Conservation (phyloP, 2,888 invertebrate genomes). For the Pimpla rufipes region DNA sequence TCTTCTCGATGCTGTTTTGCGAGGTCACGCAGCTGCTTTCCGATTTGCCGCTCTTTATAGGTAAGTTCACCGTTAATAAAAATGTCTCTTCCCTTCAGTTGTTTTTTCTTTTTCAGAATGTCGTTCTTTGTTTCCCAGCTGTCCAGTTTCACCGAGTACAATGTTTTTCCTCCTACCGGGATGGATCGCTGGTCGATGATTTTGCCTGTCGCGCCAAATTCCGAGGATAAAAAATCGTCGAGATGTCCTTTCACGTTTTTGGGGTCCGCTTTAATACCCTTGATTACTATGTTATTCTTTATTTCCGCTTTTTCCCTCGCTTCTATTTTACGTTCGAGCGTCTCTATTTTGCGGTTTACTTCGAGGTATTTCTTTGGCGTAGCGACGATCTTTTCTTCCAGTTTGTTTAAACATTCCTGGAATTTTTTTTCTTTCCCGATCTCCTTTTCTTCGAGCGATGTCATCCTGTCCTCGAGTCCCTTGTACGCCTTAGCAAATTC, state of each 20-base stretch:
- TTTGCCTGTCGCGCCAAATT: background rate
- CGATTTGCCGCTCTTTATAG: constrained; percentile 33
- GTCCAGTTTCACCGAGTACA: constrained; percentile 28
- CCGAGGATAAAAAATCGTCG: background rate
- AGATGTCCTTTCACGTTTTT: background rate
- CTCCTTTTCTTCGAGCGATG: background rate
- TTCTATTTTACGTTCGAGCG: constrained; percentile 6
- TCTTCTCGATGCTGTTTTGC: constrained; percentile 5
- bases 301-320: constrained; percentile 10
- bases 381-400: background rate
- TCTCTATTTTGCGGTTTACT: background rate
- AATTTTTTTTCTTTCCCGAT: background rate
- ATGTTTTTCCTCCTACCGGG: background rate
- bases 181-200: too few relatives aligned
- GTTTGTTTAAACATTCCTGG: background rate
- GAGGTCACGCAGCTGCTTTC: constrained; percentile 23
- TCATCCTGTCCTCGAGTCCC: background rate
- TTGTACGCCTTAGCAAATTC: constrained; percentile 12
- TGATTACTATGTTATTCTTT: background rate
- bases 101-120: constrained; percentile 12
- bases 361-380: background rate
- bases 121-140: constrained; percentile 26
- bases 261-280: background rate
- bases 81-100: background rate
- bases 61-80: constrained; percentile 17